Base-by-base conservation (phyloP, 2,888 invertebrate genomes). In the Folsomia manolachei region DNA sequence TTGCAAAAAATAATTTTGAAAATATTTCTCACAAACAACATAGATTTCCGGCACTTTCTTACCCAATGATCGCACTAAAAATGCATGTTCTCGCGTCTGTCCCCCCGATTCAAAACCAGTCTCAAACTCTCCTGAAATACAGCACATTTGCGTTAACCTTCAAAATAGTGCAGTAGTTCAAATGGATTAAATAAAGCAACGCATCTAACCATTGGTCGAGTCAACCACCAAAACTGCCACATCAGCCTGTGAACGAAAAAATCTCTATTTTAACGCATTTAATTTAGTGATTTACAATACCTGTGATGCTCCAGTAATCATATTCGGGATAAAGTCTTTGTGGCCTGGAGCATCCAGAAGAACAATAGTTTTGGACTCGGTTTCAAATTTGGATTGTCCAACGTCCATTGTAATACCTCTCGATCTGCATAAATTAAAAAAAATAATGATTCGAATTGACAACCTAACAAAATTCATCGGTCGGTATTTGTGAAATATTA, bases 241-340 rank as follows among this genome's bases (percentile, higher is more conserved):
- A 86, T 99, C 99, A 1, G 99, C 99, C 85, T 98, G 97, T 98
- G n/a, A n/a, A n/a, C n/a, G n/a, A n/a, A n/a, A n/a, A n/a, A n/a
- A n/a, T n/a, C n/a, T n/a, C n/a, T n/a, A n/a, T n/a, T n/a, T n/a
- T n/a, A n/a, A n/a, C n/a, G n/a, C n/a, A n/a, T n/a, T n/a, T n/a
- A n/a, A n/a, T n/a, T n/a, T n/a, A n/a, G n/a, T n/a, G n/a, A n/a
- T n/a, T n/a, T n/a, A n/a, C n/a, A n/a, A n/a, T n/a, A n/a, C n/a
- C n/a, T n/a, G 97, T 0, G 96, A 94, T 1, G 98, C 97, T 19
- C 98, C 98, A 18, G 93, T 94, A 80, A 99, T 99, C 98, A 99
- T 99, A 82, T 99, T 98, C 1, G 99, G 98, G 83, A 99, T 98
- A 83, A 99, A 99, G 84, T 99, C 99, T 83, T 94, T 96, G 84